These are phyloP conservation scores for Drosophila teissieri DNA, from an alignment of 1,140 invertebrate species.

Conservation along the genomic window DNA sequence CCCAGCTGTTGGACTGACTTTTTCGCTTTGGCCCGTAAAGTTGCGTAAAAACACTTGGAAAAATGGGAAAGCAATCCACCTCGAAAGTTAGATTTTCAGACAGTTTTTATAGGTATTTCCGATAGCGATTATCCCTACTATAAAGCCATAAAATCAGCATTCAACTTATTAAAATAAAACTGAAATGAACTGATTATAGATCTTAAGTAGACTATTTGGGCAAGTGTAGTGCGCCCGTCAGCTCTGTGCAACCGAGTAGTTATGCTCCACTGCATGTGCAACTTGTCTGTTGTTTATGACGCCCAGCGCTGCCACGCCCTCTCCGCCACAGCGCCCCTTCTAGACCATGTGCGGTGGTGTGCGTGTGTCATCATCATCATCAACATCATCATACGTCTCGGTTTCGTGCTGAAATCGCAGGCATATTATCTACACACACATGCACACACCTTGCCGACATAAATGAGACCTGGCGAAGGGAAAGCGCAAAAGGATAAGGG, in stretches of 20 bases:
- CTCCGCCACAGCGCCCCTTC: neutral
- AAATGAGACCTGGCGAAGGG: slow-evolving; percentile 24
- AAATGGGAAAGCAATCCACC: neutral
- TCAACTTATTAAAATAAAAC: too few species aligned
- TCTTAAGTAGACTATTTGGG: neutral
- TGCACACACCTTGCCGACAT: slow-evolving; percentile 30
- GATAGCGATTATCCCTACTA: too few species aligned
- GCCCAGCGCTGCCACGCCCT: slow-evolving; percentile 33
- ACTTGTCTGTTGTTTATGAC: slow-evolving; percentile 82
- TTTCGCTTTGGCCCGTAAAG: slow-evolving; percentile 52
- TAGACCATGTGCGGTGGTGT: slow-evolving; percentile 28
- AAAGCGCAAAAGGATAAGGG: neutral
- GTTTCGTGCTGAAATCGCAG: slow-evolving; percentile 74
- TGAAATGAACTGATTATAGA: too few species aligned
- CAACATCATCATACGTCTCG: slow-evolving; percentile 80
- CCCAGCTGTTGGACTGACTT: slow-evolving; percentile 51
- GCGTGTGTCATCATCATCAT: slow-evolving; percentile 59
- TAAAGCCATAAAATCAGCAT: too few species aligned
- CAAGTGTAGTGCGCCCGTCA: slow-evolving; percentile 27
- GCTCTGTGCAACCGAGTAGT: slow-evolving; percentile 57
- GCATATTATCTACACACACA: slow-evolving; percentile 65
- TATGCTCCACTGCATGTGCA: slow-evolving; percentile 78
- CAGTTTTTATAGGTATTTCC: too few species aligned
- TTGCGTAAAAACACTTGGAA: slow-evolving; percentile 15
- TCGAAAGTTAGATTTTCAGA: too few species aligned